Evolutionary conservation across 64 coral and sea anemone species (phyloP), one percentile per base, ranked within the genome.

Genomic region (Stylophora pistillata): DNA sequence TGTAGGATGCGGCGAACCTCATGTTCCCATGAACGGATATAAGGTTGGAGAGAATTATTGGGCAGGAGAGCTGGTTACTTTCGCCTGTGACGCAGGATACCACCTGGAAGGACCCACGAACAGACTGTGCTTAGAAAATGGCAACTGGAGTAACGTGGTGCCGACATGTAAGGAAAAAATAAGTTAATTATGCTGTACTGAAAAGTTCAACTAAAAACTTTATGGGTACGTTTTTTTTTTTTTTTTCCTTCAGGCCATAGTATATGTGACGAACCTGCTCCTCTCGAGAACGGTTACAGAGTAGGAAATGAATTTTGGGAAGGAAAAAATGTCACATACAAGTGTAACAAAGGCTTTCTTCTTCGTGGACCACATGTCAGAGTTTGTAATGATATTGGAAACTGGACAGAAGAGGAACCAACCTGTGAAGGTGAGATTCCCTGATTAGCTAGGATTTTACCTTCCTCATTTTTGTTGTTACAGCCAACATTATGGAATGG

Each of bases 51-150:
- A 74, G 12, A 76, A 93, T 52, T 88, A 82, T 60, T 93, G 91
- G 91, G 86, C 86, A 61, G 86, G 86, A 41, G 65, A 89, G 72
- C 61, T 77, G 47, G 91, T 93, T 0, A 80, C 47, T 29, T 95
- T 89, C 63, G 57, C 77, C 20, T 95, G 93, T 91, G 88, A 95
- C 81, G 47, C 83, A 76, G 93, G 89, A 80, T 95, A 95, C 81
- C 85, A 91, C 34, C 61, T 95, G 21, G 47, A 77, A 33, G 93
- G 89, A 34, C 82, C 88, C 18, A 76, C 66, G 14, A 90, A 88
- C 32, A 81, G 88, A 71, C 75, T 91, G 1, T 95, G 93, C 54
- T 68, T 88, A 25, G 27, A 68, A 57, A 58, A 91, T 18, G 93
- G 93, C 9, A 70, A 72, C 26, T 95, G 93, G 93, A 91, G 88